A percentile compares a stretch with the other conserved stretches of the same genome.
These are phyloP conservation scores for Scaptomyza graminum DNA, from an alignment of 1,140 invertebrate genomes.

Conservation along the genomic window DNA sequence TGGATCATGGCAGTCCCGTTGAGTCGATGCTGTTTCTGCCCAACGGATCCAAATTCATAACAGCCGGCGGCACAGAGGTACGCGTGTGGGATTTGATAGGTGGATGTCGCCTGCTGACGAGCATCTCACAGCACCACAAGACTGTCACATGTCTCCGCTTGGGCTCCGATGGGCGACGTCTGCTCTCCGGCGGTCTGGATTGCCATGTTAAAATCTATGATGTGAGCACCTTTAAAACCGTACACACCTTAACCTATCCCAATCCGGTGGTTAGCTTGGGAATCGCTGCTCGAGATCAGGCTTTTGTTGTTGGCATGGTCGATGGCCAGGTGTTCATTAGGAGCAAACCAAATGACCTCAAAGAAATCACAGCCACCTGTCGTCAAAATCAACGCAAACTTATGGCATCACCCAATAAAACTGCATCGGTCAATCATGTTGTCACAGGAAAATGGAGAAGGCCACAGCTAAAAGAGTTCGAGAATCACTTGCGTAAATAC, in stretches of 20 bases:
- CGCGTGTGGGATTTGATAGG: conserved; percentile 96
- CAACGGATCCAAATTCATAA: conserved; percentile 94
- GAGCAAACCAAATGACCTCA: conserved; percentile 75
- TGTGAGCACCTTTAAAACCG: conserved; percentile 92
- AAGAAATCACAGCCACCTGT: conserved; percentile 63
- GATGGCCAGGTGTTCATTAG: conserved; percentile 95
- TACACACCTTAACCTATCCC: conserved; percentile 95
- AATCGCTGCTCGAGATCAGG: conserved; percentile 91
- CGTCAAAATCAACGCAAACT: background rate
- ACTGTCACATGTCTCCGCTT: conserved; percentile 94
- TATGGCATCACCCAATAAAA: conserved; percentile 47
- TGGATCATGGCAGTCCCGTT: conserved; percentile 95
- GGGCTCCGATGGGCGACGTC: conserved; percentile 90
- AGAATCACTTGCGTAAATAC: conserved; percentile 91
- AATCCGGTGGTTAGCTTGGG: conserved; percentile 95
- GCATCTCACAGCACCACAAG: conserved; percentile 95
- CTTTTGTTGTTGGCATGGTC: conserved; percentile 95
- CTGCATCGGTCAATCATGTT: conserved; percentile 84
- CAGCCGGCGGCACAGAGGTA: conserved; percentile 96
- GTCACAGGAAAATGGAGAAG: conserved; percentile 84
- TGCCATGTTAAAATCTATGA: conserved; percentile 98
- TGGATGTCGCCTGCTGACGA: conserved; percentile 92
- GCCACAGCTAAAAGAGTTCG: conserved; percentile 86
- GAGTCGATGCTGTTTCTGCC: conserved; percentile 95
- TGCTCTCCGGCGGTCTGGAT: conserved; percentile 96